phyloP scores from a whole-genome alignment of 2,888 invertebrate species.

The Carpatolechia fugitivella region DNA sequence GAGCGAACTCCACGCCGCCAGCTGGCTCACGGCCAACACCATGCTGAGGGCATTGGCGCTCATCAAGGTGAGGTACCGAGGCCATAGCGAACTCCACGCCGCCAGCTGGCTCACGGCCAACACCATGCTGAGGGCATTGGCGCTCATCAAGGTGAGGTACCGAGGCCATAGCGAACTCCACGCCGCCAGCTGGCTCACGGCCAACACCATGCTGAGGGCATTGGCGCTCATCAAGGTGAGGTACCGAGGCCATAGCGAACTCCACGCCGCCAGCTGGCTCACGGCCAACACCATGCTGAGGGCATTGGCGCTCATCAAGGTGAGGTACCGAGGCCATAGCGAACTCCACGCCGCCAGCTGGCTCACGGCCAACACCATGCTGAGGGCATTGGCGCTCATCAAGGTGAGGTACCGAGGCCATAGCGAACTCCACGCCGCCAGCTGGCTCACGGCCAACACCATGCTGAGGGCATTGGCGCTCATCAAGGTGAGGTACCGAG shows the following conservation, averaged over 20 bases:
- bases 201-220: conserved; percentile 82
- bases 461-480: not conserved
- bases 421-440: not conserved
- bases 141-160: conserved; percentile 83
- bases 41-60: conserved; percentile 83
- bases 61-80: conserved; percentile 80
- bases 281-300: conserved; percentile 83
- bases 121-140: conserved; percentile 81
- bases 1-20: conserved; percentile 48
- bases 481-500: no score
- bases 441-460: not conserved
- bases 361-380: not conserved
- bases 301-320: conserved; percentile 85
- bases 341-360: not conserved
- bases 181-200: conserved; percentile 68
- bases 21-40: conserved; percentile 81
- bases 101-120: conserved; percentile 80
- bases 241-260: conserved; percentile 38
- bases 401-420: no score
- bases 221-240: conserved; percentile 86
- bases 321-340: conserved; percentile 38
- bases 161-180: conserved; percentile 42
- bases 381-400: not conserved
- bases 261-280: conserved; percentile 55
- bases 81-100: conserved; percentile 46